Base-by-base conservation (phyloP, 1,140 invertebrate species). In the Aphaenogaster ashmeadi region DNA sequence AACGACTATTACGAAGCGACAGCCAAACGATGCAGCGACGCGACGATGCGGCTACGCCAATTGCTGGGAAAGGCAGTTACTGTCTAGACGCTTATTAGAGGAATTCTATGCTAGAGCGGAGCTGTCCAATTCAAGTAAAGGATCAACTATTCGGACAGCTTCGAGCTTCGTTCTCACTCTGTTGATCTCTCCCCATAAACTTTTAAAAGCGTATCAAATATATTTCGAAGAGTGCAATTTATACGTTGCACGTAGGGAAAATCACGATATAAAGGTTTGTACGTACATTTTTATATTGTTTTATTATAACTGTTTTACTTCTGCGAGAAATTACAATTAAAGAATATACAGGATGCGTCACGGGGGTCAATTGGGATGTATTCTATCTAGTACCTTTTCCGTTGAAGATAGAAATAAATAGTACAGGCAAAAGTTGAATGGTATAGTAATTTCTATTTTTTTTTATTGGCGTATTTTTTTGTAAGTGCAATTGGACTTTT, bases 41-140 rank as follows among this genome's bases (percentile, higher is more conserved):
- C 78, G 50, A 71, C 66, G 54, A 75, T 60, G 69, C 15, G 69
- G 80, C 54, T 84, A 72, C n/a, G 44, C 33, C 44, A 74, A 84
- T 84, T 62, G 52, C 56, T 60, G 52, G 52, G 13, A 56, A 72
- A 74, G 54, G 27, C 18, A 83, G 62, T 79, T 79, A 38, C 44
- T 38, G 78, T 47, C 52, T 72, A 74, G 27, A 58, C 13, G 67
- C 27, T 83, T 83, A 83, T 83, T 83, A 83, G 67, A 72, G 52
- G 6, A 54, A 69, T n/a, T 80, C 15, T 21, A 74, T 44, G 69
- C 47, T 66, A 52, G 44, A 66, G 2, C 41, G 18, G 18, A 60
- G 18, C 38, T 83, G 27, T 60, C 54, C 54, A 50, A 74, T 71
- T 60, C 41, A 36, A 71, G 27, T 41, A 58, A 60, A 47, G 36